These are phyloP conservation scores for Trachythela sp. DNA, from an alignment of 64 coral and sea anemone genomes.

Conservation along the genomic window DNA sequence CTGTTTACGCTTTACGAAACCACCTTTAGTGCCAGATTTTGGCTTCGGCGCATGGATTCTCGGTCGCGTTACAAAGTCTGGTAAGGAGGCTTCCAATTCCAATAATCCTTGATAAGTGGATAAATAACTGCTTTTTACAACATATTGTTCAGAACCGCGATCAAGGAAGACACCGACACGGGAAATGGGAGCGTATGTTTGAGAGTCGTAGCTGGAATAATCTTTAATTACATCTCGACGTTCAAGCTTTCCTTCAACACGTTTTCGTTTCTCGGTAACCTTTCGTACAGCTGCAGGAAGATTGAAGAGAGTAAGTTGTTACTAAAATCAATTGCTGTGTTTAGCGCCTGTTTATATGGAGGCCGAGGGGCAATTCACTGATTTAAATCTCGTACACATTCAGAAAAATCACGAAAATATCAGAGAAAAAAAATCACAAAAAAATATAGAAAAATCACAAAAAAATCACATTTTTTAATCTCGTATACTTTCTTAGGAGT, in stretches of 20 bases:
- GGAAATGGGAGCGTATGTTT: constrained; percentile 94
- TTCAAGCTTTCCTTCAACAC: constrained; percentile 93
- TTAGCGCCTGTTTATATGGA: too few species aligned
- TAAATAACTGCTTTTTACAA: constrained; percentile 72
- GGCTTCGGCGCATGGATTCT: constrained; percentile 92
- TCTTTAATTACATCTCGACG: constrained; percentile 83
- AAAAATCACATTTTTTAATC: too few species aligned
- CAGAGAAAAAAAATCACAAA: too few species aligned
- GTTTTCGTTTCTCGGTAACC: constrained; percentile 40
- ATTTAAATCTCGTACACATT: too few species aligned
- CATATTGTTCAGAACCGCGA: constrained; percentile 94
- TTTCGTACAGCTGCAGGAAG: constrained; percentile 68
- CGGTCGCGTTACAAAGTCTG: constrained; percentile 92
- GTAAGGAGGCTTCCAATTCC: constrained; percentile 82
- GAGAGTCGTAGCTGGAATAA: constrained; percentile 64
- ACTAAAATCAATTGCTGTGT: too few species aligned
- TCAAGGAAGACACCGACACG: constrained; percentile 89
- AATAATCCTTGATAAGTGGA: constrained; percentile 84
- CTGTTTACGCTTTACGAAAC: constrained; percentile 87
- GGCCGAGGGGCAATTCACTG: too few species aligned
- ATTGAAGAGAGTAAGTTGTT: background rate
- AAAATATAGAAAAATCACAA: too few species aligned
- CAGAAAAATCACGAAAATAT: too few species aligned
- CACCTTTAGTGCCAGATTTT: constrained; percentile 69
- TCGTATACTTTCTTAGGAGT: too few species aligned